These are phyloP conservation scores for honey bee (Apis mellifera) DNA, from an alignment of 1,140 invertebrate genomes.

Conservation along the genomic window DNA sequence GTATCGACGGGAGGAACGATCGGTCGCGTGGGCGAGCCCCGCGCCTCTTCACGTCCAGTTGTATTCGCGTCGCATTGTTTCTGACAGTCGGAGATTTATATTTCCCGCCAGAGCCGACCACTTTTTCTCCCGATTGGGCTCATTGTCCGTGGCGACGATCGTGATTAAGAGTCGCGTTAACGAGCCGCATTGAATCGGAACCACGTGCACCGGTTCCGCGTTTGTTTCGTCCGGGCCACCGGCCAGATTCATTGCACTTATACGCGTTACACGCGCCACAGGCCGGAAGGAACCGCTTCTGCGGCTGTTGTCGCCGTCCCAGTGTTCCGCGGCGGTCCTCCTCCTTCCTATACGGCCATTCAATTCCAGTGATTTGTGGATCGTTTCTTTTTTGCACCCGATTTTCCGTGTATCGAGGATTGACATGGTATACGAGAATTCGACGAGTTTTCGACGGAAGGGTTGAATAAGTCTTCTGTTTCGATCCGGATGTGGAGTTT, in stretches of 20 bases:
- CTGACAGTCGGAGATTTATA: slow-evolving; percentile 74
- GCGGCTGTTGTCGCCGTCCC: background rate
- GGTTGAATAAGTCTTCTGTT: too few species aligned
- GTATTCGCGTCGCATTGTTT: slow-evolving; percentile 70
- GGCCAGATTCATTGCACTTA: slow-evolving; percentile 59
- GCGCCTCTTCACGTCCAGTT: slow-evolving; percentile 62
- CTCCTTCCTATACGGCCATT: background rate
- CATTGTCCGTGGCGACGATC: slow-evolving; percentile 71
- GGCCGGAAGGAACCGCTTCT: slow-evolving; percentile 49
- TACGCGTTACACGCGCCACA: slow-evolving; percentile 54
- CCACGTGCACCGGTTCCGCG: slow-evolving; percentile 22
- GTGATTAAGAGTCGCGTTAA: slow-evolving; percentile 76
- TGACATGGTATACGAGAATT: too few species aligned
- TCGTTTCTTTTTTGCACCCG: slow-evolving; percentile 5
- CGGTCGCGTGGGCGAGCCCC: slow-evolving; percentile 71
- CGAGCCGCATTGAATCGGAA: slow-evolving; percentile 72
- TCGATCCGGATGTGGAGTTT: too few species aligned
- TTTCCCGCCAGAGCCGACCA: slow-evolving; percentile 66
- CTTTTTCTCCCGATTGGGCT: slow-evolving; percentile 73
- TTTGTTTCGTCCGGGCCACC: slow-evolving; percentile 52
- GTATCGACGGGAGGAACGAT: slow-evolving; percentile 50
- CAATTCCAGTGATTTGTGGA: slow-evolving; percentile 25
- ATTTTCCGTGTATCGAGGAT: background rate
- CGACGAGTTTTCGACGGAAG: too few species aligned
- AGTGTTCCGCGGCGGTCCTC: background rate